Evolutionary conservation across 2,888 invertebrate genomes (phyloP).

Genomic region (Orgyia antiqua): DNA sequence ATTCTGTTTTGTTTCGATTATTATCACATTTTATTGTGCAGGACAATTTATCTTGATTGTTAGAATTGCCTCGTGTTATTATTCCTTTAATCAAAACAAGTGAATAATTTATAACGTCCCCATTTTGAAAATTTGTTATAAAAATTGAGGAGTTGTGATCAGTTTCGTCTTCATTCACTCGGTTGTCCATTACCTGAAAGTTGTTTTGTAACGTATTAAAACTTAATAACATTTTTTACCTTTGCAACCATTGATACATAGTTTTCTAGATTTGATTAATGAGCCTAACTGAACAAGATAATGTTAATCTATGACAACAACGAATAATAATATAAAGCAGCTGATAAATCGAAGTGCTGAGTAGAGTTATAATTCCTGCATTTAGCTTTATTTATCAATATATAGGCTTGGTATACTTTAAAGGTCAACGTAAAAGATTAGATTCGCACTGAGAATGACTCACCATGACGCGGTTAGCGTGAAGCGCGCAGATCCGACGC

Average conservation of each 20-base stretch:
- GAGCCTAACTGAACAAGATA: conserved; percentile 42
- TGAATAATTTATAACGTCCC: conserved; percentile 79
- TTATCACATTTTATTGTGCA: conserved; percentile 61
- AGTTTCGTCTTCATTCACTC: conserved; percentile 58
- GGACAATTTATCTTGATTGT: conserved; percentile 56
- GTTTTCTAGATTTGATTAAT: conserved; percentile 38
- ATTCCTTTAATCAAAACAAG: conserved; percentile 80
- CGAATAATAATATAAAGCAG: conserved; percentile 3
- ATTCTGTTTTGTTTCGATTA: conserved; percentile 62
- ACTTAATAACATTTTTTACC: conserved; percentile 29
- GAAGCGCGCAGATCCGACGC: conserved; percentile 70
- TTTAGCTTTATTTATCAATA: conserved; percentile 36
- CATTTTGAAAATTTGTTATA: conserved; percentile 80
- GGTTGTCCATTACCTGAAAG: conserved; percentile 77
- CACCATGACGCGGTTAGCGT: conserved; percentile 73
- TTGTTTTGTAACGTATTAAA: conserved; percentile 27
- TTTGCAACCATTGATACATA: conserved; percentile 33
- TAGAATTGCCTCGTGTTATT: conserved; percentile 65
- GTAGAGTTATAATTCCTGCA: conserved; percentile 28
- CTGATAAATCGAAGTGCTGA: conserved; percentile 16
- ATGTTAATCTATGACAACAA: conserved; percentile 38
- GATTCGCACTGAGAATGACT: conserved; percentile 71
- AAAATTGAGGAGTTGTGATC: conserved; percentile 65
- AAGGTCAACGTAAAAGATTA: conserved; percentile 60
- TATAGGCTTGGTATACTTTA: conserved; percentile 27